Percentiles rank a stretch among this genome's conserved stretches.
Conservation (phyloP, 2,113 vertebrate genomes). For the Gorsachius goisagi region DNA sequence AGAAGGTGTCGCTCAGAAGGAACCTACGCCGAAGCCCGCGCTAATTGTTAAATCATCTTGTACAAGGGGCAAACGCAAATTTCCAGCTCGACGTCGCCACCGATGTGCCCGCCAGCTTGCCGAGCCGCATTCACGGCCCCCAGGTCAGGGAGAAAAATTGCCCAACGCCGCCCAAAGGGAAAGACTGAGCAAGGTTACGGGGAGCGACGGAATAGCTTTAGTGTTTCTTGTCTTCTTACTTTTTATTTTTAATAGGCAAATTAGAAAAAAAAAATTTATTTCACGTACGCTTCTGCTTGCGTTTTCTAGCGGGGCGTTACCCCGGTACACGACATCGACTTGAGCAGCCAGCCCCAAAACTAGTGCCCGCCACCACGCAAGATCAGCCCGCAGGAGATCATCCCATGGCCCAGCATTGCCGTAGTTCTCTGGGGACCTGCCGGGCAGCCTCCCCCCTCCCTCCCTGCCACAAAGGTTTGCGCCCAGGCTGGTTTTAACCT, state of each 20-base stretch:
- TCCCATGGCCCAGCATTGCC: rapidly evolving
- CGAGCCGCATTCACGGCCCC: rapidly evolving
- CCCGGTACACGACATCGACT: background rate
- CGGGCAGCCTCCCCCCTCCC: background rate
- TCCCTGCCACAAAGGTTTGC: background rate
- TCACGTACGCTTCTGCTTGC: background rate
- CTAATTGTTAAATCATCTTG: background rate
- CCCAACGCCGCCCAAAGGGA: too few species aligned
- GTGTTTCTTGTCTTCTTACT: background rate
- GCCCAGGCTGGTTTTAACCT: background rate
- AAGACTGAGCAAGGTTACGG: background rate
- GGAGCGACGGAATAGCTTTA: background rate
- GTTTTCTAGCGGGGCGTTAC: background rate
- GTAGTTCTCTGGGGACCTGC: background rate
- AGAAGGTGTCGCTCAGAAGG: background rate
- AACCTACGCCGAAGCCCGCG: background rate
- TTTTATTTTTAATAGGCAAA: background rate
- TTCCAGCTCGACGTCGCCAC: background rate
- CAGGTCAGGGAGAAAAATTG: background rate
- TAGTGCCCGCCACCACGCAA: background rate
- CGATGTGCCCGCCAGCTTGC: rapidly evolving
- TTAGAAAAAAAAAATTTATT: background rate
- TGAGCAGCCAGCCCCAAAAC: background rate
- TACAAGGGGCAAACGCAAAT: background rate
- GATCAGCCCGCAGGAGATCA: background rate